These are phyloP conservation scores for Alethe castanea DNA, from an alignment of 2,113 vertebrate genomes.

Conservation along the genomic window DNA sequence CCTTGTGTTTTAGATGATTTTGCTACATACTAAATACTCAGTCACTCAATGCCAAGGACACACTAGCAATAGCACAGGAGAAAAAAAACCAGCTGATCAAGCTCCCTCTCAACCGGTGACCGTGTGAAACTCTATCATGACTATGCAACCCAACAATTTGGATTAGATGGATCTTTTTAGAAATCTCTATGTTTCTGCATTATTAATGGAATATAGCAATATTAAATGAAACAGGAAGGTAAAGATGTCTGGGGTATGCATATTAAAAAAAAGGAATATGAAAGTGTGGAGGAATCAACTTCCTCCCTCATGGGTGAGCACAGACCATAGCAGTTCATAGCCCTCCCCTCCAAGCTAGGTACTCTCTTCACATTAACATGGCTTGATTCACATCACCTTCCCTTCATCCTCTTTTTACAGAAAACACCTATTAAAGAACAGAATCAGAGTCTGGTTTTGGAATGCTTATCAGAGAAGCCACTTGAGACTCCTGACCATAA, in stretches of 20 bases:
- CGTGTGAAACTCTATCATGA: background rate
- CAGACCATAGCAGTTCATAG: background rate
- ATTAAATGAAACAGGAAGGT: background rate
- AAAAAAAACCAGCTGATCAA: background rate
- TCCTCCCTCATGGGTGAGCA: background rate
- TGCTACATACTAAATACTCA: background rate
- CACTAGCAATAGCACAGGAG: background rate
- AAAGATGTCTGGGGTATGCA: background rate
- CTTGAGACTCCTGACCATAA: background rate
- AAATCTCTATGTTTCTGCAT: background rate
- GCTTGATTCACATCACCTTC: background rate
- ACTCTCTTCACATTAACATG: background rate
- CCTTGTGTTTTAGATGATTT: background rate
- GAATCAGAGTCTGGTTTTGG: background rate
- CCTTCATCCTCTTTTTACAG: background rate
- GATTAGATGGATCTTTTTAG: background rate
- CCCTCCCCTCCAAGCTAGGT: background rate
- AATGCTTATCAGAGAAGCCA: background rate
- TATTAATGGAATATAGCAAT: background rate
- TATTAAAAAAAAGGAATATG: background rate
- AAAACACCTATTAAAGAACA: background rate
- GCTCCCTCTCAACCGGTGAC: background rate
- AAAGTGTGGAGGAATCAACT: background rate
- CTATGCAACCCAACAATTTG: background rate
- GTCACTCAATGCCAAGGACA: background rate